Evolutionary conservation across 64 coral and sea anemone species (phyloP), one percentile per base, ranked within the genome.

Genomic region (Anthopleura sola): DNA sequence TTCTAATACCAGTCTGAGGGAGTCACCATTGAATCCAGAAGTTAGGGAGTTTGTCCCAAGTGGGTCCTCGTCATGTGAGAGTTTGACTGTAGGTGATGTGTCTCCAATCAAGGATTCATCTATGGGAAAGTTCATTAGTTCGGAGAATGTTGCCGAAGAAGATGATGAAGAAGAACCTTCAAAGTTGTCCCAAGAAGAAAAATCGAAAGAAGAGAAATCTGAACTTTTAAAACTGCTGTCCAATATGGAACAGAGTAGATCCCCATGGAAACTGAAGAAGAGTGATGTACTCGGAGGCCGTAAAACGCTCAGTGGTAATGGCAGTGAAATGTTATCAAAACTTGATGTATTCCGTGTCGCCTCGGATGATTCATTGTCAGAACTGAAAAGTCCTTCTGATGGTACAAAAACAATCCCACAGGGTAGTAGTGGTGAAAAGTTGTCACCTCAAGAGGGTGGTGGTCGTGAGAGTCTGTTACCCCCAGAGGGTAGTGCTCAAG

Each of bases 11-110:
- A 71, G 29, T 28, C 11, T 71, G 2, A 71, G 31, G 26, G 34
- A 71, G 28, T 71, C 81, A 10, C 46, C 17, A 2, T 85, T 94
- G 83, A 94, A 94, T 79, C 93, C 93, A 12, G 46, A 91, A 64
- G 85, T 85, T 0, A 88, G 87, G 56, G 93, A 94, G 68, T 94
- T 91, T 88, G 58, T 94, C 50, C 84, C 88, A 40, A 38, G 50
- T 34, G 78, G 31, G 13, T 75, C 88, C 9, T 76, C 75, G 3
- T 75, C 87, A 18, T 68, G 71, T 28, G 74, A 79, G 26, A 80
- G 68, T 68, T 69, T 82, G n/a, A 36, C 38, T 17, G 1, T 33
- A 82, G 29, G 0, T 13, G 31, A 71, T 71, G 29, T n/a, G 26
- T 32, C 28, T 3, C 66, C 28, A 1, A 71, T 31, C 6, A 71